These are phyloP conservation scores for Cerastoderma edule DNA, from an alignment of 2,888 invertebrate species.

Conservation along the genomic window DNA sequence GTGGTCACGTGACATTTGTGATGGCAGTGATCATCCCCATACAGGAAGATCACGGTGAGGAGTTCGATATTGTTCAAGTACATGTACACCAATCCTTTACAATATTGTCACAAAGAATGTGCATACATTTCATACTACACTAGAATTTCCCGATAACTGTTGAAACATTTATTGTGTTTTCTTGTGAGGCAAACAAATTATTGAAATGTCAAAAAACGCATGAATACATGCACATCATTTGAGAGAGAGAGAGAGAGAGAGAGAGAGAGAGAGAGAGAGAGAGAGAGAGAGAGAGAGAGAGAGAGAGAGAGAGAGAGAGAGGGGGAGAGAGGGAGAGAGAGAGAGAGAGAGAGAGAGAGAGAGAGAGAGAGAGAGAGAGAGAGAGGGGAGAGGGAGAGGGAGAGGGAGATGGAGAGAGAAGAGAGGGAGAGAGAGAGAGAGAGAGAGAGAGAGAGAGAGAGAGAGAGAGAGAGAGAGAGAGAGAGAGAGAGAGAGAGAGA, in stretches of 20 bases:
- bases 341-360: slow-evolving; percentile 14
- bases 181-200: no score
- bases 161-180: no score
- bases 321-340: slow-evolving; percentile 22
- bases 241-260: neutral
- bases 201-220: no score
- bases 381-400: neutral
- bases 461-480: neutral
- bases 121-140: no score
- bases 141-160: no score
- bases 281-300: neutral
- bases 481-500: neutral
- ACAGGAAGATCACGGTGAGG: no score
- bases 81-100: no score
- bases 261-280: slow-evolving; percentile 23
- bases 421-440: neutral
- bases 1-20: no score
- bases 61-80: no score
- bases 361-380: neutral
- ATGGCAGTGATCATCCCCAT: no score
- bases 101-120: no score
- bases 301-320: slow-evolving; percentile 20
- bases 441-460: neutral
- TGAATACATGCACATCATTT: no score
- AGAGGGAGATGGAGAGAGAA: neutral